Base-by-base conservation (phyloP, 1,140 invertebrate species). In the Latrodectus geometricus region DNA sequence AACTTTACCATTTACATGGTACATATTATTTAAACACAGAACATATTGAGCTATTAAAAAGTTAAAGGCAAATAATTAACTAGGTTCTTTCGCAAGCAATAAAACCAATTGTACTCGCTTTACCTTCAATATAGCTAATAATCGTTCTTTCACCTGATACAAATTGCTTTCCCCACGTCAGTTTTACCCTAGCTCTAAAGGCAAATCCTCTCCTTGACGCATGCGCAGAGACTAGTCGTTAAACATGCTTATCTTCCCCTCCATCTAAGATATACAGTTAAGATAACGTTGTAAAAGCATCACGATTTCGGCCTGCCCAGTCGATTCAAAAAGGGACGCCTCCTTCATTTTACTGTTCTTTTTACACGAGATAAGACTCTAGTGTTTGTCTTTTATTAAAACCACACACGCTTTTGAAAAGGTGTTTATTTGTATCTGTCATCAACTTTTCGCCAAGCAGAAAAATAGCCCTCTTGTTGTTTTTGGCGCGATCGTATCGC, bases 351-450 rank as follows among this genome's bases (percentile, higher is more conserved):
- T 61, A 61, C 54, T 61, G 11, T 61, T 61, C 54, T 61, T 61
- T 61, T 61, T 61, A 61, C 17, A 17, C 54, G 54, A 61, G 54
- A 61, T 61, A 61, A 61, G 17, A 61, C 54, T 11, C 54, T 17
- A 61, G 17, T 61, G 54, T 61, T 61, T 61, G 54, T 61, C 54
- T 61, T 61, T 61, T 61, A 61, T 61, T 61, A 61, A 61, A 61
- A 61, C 54, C 17, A 61, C 54, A 61, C 54, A 61, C 54, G 54
- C 54, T 61, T 61, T 61, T 61, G 54, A 61, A 61, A 61, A 61
- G 54, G 54, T 61, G 54, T 61, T 61, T 61, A 61, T 61, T 61
- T 61, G 54, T 61, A 61, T 61, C 54, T 61, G 54, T 61, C 54
- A 61, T 61, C 54, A 61, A 61, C 54, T 61, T 61, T 61, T 61